These are phyloP conservation scores for Irena cyanogastra DNA, from an alignment of 2,113 vertebrate species.

Conservation along the genomic window DNA sequence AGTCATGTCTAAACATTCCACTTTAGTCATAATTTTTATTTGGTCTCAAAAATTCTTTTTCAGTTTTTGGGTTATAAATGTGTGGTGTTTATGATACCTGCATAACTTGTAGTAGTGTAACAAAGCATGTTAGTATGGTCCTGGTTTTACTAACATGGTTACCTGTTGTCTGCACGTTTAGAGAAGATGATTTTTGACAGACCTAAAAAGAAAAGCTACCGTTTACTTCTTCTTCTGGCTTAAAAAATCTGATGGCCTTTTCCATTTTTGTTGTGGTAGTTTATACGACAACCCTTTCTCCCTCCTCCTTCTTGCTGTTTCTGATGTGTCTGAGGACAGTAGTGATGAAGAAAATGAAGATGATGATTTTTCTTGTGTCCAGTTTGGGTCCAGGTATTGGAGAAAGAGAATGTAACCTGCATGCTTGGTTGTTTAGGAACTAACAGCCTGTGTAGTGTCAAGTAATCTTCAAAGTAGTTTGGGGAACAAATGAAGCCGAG, in stretches of 20 bases:
- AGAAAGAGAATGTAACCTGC: slow-evolving; percentile 63
- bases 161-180: slow-evolving; percentile 22
- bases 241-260: slow-evolving; percentile 56
- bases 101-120: neutral
- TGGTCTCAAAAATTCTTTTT: neutral
- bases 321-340: slow-evolving; percentile 93
- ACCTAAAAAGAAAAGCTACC: neutral
- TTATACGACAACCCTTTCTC: slow-evolving; percentile 86
- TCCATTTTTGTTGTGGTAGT: slow-evolving; percentile 75
- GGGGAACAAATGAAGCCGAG: neutral
- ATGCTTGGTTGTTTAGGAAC: slow-evolving; percentile 66
- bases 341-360: slow-evolving; percentile 85
- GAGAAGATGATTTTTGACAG: neutral
- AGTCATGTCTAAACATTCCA: neutral
- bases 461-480: neutral
- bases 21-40: neutral
- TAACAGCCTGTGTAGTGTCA: slow-evolving; percentile 50
- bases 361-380: slow-evolving; percentile 93
- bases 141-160: neutral
- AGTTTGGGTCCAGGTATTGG: slow-evolving; percentile 98
- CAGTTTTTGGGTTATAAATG: neutral
- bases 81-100: neutral
- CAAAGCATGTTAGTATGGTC: neutral
- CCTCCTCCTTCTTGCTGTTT: slow-evolving; percentile 88
- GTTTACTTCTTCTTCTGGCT: neutral